phyloP scores from a whole-genome alignment of 2,797 vertebrate genomes.

The Rhincodon typus region DNA sequence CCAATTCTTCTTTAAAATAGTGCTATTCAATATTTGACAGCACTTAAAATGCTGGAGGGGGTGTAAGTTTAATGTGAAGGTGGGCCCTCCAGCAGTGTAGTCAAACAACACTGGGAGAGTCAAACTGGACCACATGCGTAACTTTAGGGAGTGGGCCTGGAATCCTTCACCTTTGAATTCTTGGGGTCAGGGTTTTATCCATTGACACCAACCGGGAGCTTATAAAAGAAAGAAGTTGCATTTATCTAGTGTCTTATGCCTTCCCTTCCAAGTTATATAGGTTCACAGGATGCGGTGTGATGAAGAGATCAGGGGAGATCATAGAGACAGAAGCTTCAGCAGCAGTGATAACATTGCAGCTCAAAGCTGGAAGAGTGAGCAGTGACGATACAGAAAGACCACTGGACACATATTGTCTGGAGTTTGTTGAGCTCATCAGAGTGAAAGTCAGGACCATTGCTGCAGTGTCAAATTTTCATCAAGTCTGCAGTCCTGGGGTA shows the following conservation, averaged over 20 bases:
- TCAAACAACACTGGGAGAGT: not conserved
- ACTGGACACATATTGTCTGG: not conserved
- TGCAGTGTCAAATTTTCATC: not conserved
- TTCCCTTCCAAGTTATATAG: not conserved
- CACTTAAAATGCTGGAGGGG: not conserved
- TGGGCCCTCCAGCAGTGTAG: not conserved
- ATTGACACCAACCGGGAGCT: not conserved
- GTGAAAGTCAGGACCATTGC: not conserved
- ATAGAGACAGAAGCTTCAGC: too few relatives aligned
- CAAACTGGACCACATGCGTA: not conserved
- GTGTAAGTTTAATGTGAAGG: not conserved
- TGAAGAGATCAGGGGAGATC: too few relatives aligned
- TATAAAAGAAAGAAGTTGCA: not conserved
- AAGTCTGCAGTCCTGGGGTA: not conserved
- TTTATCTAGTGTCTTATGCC: not conserved
- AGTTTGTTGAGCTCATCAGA: not conserved
- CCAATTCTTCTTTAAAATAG: not conserved
- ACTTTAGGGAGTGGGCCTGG: not conserved
- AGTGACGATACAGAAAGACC: not conserved
- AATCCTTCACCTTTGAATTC: not conserved
- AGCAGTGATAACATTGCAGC: too few relatives aligned
- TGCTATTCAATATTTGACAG: not conserved
- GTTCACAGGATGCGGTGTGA: not conserved
- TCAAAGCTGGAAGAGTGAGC: not conserved
- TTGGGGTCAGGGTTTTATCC: not conserved